Conservation (phyloP, 2,888 invertebrate genomes). For the Laspeyria flexula region DNA sequence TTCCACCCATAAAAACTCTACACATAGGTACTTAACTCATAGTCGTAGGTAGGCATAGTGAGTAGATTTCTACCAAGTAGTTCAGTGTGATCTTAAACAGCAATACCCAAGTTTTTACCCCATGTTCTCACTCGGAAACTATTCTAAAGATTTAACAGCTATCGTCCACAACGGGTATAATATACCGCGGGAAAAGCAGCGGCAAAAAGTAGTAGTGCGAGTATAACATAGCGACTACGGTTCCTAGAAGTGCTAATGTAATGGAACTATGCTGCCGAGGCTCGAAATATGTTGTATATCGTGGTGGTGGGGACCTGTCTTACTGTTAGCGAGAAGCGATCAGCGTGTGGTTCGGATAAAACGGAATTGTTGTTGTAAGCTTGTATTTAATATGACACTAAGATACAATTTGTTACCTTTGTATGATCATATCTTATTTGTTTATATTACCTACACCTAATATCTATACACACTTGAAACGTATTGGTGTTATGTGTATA, state of each 20-base stretch:
- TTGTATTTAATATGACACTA: background rate
- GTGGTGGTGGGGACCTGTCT: constrained; percentile 42
- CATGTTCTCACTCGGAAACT: constrained; percentile 42
- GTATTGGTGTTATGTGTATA: too few relatives aligned
- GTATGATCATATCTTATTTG: too few relatives aligned
- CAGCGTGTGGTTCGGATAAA: background rate
- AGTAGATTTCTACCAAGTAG: constrained; percentile 1
- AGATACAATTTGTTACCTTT: too few relatives aligned
- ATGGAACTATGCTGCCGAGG: constrained; percentile 59
- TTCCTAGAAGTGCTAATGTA: constrained; percentile 63
- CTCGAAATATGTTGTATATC: constrained; percentile 64
- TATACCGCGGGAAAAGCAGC: constrained; percentile 37
- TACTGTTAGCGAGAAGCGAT: constrained; percentile 19
- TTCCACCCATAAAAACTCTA: too few relatives aligned
- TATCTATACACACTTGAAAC: too few relatives aligned
- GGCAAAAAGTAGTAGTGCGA: constrained; percentile 33
- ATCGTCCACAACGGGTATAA: constrained; percentile 19
- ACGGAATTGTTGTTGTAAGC: background rate
- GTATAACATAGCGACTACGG: constrained; percentile 36
- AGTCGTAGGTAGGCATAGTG: background rate
- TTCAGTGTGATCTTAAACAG: constrained; percentile 40
- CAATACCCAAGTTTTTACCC: constrained; percentile 30
- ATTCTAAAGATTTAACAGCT: constrained; percentile 44
- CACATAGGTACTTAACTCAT: too few relatives aligned
- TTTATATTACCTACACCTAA: too few relatives aligned